Conservation (phyloP, 2,113 vertebrate genomes). For the Pyrgilauda ruficollis region DNA sequence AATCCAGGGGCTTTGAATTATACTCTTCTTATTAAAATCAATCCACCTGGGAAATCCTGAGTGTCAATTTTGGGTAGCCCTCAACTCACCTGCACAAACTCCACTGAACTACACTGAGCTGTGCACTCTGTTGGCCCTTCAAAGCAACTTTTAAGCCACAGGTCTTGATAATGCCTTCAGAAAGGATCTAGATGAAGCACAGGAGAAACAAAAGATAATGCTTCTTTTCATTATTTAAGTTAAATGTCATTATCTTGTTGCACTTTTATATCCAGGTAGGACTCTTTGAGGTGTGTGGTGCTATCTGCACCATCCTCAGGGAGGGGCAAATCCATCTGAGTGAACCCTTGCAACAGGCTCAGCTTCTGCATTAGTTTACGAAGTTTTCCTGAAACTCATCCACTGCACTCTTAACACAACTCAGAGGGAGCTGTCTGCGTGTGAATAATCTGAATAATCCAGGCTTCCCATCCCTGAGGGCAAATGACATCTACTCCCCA, state of each 20-base stretch:
- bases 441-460: neutral
- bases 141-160: neutral
- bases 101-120: neutral
- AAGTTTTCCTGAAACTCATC: neutral
- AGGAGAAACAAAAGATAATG: neutral
- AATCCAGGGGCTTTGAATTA: neutral
- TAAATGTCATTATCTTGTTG: neutral
- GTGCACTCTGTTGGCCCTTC: neutral
- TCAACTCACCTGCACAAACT: neutral
- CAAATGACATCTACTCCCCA: neutral
- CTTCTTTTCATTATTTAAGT: neutral
- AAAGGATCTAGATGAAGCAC: neutral
- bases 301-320: neutral
- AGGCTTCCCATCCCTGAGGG: neutral
- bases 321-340: neutral
- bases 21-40: neutral
- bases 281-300: neutral
- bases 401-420: neutral
- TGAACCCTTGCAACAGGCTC: neutral
- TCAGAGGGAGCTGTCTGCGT: fast-evolving
- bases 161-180: neutral
- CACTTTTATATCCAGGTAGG: fast-evolving
- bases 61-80: neutral
- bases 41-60: neutral
- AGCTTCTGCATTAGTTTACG: neutral